Evolutionary conservation across 2,113 vertebrate species (phyloP), one percentile per base, ranked within the genome.

Genomic region (Amphiprion percula): DNA sequence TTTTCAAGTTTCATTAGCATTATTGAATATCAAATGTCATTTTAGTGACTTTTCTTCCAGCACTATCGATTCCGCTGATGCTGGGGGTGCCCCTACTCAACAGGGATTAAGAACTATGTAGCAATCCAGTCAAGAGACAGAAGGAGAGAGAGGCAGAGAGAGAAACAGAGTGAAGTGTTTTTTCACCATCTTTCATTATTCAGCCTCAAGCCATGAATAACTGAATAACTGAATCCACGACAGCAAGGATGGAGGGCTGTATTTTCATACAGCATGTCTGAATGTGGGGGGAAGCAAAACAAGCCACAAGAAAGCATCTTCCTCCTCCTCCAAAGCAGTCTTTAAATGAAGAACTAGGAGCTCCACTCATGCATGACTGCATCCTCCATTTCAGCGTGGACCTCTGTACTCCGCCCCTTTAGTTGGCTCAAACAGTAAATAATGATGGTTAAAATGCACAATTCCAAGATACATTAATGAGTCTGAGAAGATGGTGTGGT

Each of bases 201-300:
- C 88, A 88, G 83, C 90, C 88, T 84, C 46, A 78, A 90, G 87
- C 77, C 83, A 88, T 90, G 89, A 90, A 91, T 90, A 90, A 85
- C 85, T 93, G 92, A 94, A 94, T 91, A 93, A 88, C 85, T 89
- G 89, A 89, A 84, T 85, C 79, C 63, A 73, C 79, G 78, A 77
- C 83, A 80, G 79, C 30, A 53, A 53, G 79, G 63, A 87, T 77
- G 79, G 85, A 93, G 84, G 81, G 87, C 80, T 87, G 87, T 82
- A 87, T 90, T 93, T 91, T 92, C 79, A 84, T 84, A 78, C 81
- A 78, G 62, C 81, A 82, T 88, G 90, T 92, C 85, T 91, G 90
- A 90, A 89, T 91, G 79, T 84, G 85, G 16, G 80, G 60, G 82
- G 90, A 79, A 79, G 76, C 80, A 85, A 74, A 92, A 88, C 80